Evolutionary conservation across 2,888 invertebrate species (phyloP).

Genomic region (Mongoloraphidia duomilia): DNA sequence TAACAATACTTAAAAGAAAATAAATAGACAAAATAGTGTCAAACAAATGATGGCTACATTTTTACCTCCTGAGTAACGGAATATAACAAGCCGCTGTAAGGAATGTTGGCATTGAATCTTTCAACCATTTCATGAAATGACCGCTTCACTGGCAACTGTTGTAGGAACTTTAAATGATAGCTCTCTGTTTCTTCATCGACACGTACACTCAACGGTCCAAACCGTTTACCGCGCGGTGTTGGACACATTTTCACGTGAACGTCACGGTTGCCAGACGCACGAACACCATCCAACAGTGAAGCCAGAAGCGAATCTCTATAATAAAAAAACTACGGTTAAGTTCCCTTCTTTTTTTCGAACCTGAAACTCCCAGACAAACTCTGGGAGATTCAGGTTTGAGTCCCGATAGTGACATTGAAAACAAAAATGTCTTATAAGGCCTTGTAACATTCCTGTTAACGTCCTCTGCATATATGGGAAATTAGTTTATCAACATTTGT

Average conservation of each 20-base stretch:
- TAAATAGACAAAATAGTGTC: not conserved
- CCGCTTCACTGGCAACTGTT: conserved; percentile 47
- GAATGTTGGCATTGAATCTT: conserved; percentile 93
- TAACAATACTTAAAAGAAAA: not conserved
- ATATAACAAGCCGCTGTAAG: conserved; percentile 93
- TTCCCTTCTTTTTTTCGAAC: too few species aligned
- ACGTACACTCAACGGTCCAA: conserved; percentile 76
- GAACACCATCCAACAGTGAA: conserved; percentile 87
- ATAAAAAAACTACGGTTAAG: conserved; percentile 9
- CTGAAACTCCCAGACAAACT: too few species aligned
- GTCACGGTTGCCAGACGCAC: conserved; percentile 93
- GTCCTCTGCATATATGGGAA: too few species aligned
- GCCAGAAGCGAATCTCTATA: conserved; percentile 87
- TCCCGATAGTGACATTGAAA: too few species aligned
- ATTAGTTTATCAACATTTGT: too few species aligned
- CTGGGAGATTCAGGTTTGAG: too few species aligned
- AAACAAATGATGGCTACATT: conserved; percentile 6
- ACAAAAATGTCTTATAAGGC: too few species aligned
- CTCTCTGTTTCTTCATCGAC: conserved; percentile 96
- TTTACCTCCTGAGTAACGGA: conserved; percentile 93
- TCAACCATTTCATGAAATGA: conserved; percentile 70
- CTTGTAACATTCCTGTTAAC: too few species aligned
- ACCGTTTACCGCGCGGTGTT: conserved; percentile 73
- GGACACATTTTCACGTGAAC: conserved; percentile 81
- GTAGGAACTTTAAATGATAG: conserved; percentile 68